A percentile compares a stretch with the other conserved stretches of the same genome.
Evolutionary conservation across 2,888 invertebrate genomes (phyloP).

Genomic region (Caenorhabditis sp.): DNA sequence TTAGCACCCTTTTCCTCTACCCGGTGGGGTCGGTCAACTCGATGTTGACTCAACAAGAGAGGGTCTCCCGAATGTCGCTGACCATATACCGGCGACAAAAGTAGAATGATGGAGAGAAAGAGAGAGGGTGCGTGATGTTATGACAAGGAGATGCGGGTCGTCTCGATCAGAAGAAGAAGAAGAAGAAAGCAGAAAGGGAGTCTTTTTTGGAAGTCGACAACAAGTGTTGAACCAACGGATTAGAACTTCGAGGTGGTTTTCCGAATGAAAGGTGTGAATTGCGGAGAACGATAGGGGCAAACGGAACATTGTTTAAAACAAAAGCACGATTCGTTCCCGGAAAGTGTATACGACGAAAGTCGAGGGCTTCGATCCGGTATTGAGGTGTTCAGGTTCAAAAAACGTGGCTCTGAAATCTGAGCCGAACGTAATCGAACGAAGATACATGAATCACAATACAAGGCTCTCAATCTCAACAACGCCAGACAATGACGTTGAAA

Average conservation of each 20-base stretch:
- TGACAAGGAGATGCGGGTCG: constrained; percentile 41
- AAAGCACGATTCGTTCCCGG: constrained; percentile 9
- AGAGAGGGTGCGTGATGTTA: constrained; percentile 56
- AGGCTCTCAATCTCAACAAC: neutral
- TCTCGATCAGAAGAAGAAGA: constrained; percentile 21
- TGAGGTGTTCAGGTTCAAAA: neutral
- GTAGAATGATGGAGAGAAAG: constrained; percentile 31
- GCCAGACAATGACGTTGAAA: constrained; percentile 2
- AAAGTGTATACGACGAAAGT: constrained; percentile 12
- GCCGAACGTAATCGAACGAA: constrained; percentile 3
- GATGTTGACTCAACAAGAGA: constrained; percentile 53
- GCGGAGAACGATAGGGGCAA: constrained; percentile 10
- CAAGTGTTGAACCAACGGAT: constrained; percentile 51
- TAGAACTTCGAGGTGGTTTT: constrained; percentile 35
- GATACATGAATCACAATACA: constrained; percentile 11
- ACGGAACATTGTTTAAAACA: constrained; percentile 5
- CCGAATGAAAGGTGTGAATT: constrained; percentile 39
- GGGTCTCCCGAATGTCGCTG: constrained; percentile 40
- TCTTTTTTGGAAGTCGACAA: constrained; percentile 37
- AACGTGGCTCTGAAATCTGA: constrained; percentile 14
- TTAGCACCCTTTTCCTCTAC: constrained; percentile 42
- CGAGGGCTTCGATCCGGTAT: constrained; percentile 30
- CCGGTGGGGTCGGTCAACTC: constrained; percentile 39
- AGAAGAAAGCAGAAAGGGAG: constrained; percentile 6
- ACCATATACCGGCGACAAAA: constrained; percentile 52